Conservation (phyloP, 2,888 invertebrate species). For the Syritta pipiens region DNA sequence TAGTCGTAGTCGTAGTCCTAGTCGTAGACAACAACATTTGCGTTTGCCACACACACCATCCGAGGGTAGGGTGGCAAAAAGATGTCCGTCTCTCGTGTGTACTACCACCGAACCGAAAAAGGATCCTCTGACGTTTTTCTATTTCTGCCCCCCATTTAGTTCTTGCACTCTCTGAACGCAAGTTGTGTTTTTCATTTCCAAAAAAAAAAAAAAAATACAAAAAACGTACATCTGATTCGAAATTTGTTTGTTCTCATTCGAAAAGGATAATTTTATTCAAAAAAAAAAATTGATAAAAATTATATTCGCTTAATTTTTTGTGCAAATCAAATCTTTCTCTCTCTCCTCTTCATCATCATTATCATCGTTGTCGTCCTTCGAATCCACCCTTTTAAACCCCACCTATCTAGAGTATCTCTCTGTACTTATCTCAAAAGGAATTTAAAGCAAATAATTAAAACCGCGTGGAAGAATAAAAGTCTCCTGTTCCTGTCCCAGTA, state of each 20-base stretch:
- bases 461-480: constrained; percentile 31
- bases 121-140: constrained; percentile 61
- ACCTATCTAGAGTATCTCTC: constrained; percentile 49
- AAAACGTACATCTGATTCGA: constrained; percentile 71
- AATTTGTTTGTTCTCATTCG: constrained; percentile 49
- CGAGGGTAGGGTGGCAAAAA: constrained; percentile 9
- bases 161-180: constrained; percentile 80
- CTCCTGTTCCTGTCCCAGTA: not conserved
- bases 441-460: constrained; percentile 7
- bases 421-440: constrained; percentile 20
- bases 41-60: not conserved
- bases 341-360: not conserved
- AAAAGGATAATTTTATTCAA: constrained; percentile 25
- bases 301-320: constrained; percentile 40
- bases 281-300: not conserved
- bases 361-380: constrained; percentile 43
- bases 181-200: constrained; percentile 79
- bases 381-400: constrained; percentile 65
- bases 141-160: constrained; percentile 77
- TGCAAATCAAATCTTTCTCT: no score
- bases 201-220: constrained; percentile 75
- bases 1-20: not conserved
- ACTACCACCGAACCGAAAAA: constrained; percentile 15
- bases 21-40: not conserved
- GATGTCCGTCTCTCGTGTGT: constrained; percentile 68